phyloP scores from a whole-genome alignment of 2,113 vertebrate genomes.

The Apistogramma diplotaenia region DNA sequence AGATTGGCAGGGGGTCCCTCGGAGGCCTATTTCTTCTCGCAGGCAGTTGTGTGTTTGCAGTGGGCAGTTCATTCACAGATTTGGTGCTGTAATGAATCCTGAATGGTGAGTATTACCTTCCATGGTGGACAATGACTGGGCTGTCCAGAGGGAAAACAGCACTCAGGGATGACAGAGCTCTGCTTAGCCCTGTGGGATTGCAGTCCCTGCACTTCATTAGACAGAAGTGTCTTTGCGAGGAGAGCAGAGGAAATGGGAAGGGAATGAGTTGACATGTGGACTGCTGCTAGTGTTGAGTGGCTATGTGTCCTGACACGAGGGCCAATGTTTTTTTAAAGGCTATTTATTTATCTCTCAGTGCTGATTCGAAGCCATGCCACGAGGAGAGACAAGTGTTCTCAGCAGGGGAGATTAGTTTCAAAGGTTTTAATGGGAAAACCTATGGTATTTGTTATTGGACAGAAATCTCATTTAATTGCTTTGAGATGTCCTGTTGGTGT shows the following conservation, averaged over 20 bases:
- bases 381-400: conserved; percentile 70
- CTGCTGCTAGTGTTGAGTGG: conserved; percentile 66
- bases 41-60: conserved; percentile 50
- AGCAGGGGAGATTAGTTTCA: conserved; percentile 50
- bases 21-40: conserved; percentile 58
- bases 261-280: conserved; percentile 68
- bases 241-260: conserved; percentile 57
- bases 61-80: conserved; percentile 59
- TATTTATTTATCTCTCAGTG: conserved; percentile 74
- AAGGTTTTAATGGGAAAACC: conserved; percentile 61
- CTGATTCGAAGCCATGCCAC: conserved; percentile 68
- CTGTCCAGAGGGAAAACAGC: conserved; percentile 56
- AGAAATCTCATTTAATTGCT: conserved; percentile 67
- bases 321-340: conserved; percentile 65
- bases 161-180: conserved; percentile 55
- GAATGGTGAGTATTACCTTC: conserved; percentile 62
- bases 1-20: conserved; percentile 48
- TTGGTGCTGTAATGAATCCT: conserved; percentile 67
- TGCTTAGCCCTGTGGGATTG: conserved; percentile 49
- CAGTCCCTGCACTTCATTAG: conserved; percentile 65
- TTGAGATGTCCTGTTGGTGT: conserved; percentile 48
- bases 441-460: conserved; percentile 43
- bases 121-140: conserved; percentile 52
- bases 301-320: conserved; percentile 73
- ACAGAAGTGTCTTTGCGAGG: conserved; percentile 52